Evolutionary conservation across 1,140 invertebrate species (phyloP).

Genomic region (Bathynomus jamesi): DNA sequence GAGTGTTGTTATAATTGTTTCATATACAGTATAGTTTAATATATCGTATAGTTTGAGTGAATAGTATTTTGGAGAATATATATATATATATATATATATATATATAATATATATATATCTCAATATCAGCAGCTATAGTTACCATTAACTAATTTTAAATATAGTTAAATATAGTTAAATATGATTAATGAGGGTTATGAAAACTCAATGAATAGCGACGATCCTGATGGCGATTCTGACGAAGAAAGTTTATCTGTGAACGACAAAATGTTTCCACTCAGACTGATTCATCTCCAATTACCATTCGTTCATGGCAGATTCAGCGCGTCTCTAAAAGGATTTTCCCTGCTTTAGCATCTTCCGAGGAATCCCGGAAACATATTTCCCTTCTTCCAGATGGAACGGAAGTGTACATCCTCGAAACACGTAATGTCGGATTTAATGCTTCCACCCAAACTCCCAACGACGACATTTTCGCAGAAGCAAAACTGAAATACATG

Average conservation of each 20-base stretch:
- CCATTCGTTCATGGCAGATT: neutral
- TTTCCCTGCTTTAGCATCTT: neutral
- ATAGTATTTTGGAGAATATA: too few species aligned
- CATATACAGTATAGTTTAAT: too few species aligned
- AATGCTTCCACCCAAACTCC: neutral
- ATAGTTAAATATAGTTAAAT: neutral
- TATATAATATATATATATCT: too few species aligned
- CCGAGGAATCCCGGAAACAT: neutral
- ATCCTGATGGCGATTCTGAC: neutral
- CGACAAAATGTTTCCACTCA: neutral
- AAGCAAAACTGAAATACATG: neutral
- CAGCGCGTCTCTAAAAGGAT: neutral
- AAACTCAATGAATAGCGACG: neutral
- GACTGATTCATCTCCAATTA: neutral
- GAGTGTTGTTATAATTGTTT: too few species aligned
- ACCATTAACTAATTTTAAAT: neutral
- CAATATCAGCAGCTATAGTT: neutral
- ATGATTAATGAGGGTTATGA: neutral
- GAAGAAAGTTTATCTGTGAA: neutral
- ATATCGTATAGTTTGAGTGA: too few species aligned
- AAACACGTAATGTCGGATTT: neutral
- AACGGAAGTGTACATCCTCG: neutral
- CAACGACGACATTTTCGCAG: neutral
- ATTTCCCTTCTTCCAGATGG: neutral
- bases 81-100: neutral